Evolutionary conservation across 2,888 invertebrate genomes (phyloP).

Genomic region (Nematopogon swammerdamellus): DNA sequence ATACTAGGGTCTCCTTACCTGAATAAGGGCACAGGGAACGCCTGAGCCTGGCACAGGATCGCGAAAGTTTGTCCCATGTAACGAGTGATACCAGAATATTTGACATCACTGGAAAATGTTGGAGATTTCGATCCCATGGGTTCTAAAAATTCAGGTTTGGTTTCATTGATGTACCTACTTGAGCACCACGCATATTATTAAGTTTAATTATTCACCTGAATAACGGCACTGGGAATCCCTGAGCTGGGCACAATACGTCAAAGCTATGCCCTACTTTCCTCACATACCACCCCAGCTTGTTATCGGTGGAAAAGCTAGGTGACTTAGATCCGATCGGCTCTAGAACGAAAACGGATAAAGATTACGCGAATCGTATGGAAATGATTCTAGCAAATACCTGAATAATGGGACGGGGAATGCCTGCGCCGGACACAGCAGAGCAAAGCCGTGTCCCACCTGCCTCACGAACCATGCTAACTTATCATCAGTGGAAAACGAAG

Average conservation of each 20-base stretch:
- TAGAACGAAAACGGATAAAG: constrained; percentile 25
- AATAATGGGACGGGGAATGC: constrained; percentile 66
- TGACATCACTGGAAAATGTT: constrained; percentile 65
- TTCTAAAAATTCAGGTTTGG: constrained; percentile 55
- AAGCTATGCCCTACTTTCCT: constrained; percentile 48
- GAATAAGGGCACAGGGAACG: constrained; percentile 64
- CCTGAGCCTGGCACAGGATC: constrained; percentile 74
- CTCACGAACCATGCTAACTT: constrained; percentile 58
- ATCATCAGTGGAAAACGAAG: constrained; percentile 61
- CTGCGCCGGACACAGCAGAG: constrained; percentile 60
- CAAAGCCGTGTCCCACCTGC: constrained; percentile 41
- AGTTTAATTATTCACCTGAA: constrained; percentile 58
- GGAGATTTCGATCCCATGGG: constrained; percentile 71
- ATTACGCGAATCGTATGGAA: constrained; percentile 2
- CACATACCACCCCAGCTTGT: constrained; percentile 60
- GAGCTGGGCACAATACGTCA: constrained; percentile 59
- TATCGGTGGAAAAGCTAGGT: constrained; percentile 58
- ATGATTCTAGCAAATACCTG: constrained; percentile 35
- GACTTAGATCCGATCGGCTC: constrained; percentile 61
- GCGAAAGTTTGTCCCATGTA: constrained; percentile 61
- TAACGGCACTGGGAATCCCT: constrained; percentile 66
- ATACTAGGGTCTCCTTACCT: constrained; percentile 47
- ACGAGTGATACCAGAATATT: constrained; percentile 67
- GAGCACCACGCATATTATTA: constrained; percentile 14
- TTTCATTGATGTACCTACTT: too few species aligned